Evolutionary conservation across 2,113 vertebrate genomes (phyloP), one percentile per base, ranked within the genome.

Genomic region (Albula glossodonta): DNA sequence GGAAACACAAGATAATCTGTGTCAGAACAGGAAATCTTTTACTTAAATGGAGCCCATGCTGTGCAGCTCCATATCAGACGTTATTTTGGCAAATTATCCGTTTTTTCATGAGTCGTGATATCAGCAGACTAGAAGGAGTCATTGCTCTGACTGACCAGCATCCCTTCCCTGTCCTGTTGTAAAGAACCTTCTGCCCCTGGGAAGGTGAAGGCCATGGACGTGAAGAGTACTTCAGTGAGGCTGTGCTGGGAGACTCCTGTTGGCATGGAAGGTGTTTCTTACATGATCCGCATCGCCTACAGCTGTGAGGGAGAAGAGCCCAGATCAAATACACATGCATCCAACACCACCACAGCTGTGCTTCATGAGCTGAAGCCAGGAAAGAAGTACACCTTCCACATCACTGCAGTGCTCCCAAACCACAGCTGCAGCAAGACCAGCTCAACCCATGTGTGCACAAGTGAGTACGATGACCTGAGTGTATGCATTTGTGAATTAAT

Each of bases 191-290:
- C 77, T 63, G 51, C 84, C 49, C 78, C 48, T 0, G 41, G 8
- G 5, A 60, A 41, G 10, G 13, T 85, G 25, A 85, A 80, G 77
- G 84, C 17, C 51, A 17, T 50, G 31, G 84, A 80, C 17, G 84
- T 85, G 78, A 80, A 25, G 48, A 81, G 80, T 50, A 82, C 13
- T 11, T 86, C 80, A n/a, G 80, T 86, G 78, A 82, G 2, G 31
- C 85, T 85, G 57, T 66, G 84, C 15, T 85, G 84, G 84, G 78
- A 81, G 31, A 85, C 7, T 13, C 84, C n/a, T 4, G 78, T n/a
- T 9, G 22, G 49, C 84, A 81, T 85, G 84, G 84, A 85, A 50
- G 78, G 56, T 12, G 19, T 85, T 50, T 25, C n/a, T 0, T 80
- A 51, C n/a, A 5, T 13, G n/a, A 84, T 70, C 83, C 51, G 50